Conservation (phyloP, 2,888 invertebrate genomes). For the Miltochrista miniata region DNA sequence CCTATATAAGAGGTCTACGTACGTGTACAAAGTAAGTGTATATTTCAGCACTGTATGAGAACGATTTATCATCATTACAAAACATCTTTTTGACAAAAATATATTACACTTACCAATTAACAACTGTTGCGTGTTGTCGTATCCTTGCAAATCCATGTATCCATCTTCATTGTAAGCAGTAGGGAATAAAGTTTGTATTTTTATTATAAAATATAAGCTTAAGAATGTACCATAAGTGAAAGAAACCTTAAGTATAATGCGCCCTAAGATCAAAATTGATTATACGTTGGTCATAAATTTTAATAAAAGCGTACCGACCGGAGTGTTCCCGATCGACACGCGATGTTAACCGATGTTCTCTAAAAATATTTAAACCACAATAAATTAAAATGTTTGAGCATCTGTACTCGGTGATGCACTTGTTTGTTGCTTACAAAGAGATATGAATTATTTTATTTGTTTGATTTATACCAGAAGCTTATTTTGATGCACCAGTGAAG, state of each 20-base stretch:
- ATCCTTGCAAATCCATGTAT: slow-evolving; percentile 70
- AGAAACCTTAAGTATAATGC: slow-evolving; percentile 2
- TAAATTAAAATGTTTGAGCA: slow-evolving; percentile 22
- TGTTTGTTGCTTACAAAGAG: slow-evolving; percentile 15
- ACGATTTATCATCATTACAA: no score
- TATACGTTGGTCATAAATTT: slow-evolving; percentile 3
- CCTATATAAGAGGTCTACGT: no score
- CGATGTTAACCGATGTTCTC: slow-evolving; percentile 28
- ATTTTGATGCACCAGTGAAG: no score
- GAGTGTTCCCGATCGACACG: slow-evolving; percentile 33
- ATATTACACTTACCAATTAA: slow-evolving; percentile 69
- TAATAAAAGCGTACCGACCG: slow-evolving; percentile 6
- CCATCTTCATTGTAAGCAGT: slow-evolving; percentile 57
- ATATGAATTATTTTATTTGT: no score
- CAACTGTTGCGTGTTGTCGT: slow-evolving; percentile 70
- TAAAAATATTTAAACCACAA: slow-evolving; percentile 34
- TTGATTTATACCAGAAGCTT: no score
- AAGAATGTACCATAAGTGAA: neutral
- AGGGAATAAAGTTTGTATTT: slow-evolving; percentile 39
- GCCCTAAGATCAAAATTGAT: slow-evolving; percentile 7
- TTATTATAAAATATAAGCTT: slow-evolving; percentile 12
- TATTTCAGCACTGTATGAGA: no score
- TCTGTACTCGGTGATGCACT: slow-evolving; percentile 18
- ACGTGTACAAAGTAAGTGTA: no score
- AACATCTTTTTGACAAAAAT: neutral